Conservation (phyloP, 2,113 vertebrate genomes). For the Calidris pugnax region DNA sequence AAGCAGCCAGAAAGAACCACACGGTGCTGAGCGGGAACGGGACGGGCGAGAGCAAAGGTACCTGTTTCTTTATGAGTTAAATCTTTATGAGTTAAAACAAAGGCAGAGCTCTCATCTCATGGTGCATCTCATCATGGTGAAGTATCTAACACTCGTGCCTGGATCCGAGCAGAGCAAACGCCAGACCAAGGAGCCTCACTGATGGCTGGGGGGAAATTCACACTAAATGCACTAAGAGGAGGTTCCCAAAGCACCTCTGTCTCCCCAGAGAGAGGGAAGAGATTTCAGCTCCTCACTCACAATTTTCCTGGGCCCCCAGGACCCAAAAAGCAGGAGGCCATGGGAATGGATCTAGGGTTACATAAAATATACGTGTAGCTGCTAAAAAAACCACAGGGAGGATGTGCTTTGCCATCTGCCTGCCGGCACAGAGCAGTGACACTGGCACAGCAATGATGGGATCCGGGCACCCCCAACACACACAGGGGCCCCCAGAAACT, state of each 20-base stretch:
- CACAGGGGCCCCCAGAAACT: background rate
- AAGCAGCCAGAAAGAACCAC: conserved; percentile 2
- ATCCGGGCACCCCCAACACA: background rate
- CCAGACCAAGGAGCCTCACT: fast-evolving
- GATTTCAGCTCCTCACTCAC: background rate
- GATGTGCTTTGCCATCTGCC: background rate
- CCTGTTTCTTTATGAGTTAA: background rate
- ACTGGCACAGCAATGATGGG: background rate
- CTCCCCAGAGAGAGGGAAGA: background rate
- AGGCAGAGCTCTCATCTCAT: background rate
- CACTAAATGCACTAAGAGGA: fast-evolving
- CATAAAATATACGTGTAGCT: fast-evolving
- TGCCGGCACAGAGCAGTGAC: fast-evolving
- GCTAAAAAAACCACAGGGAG: background rate
- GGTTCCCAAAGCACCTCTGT: background rate
- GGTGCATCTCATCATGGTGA: no score
- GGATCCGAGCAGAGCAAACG: background rate
- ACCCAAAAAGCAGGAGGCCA: background rate
- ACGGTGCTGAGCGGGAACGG: fast-evolving
- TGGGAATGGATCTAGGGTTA: fast-evolving
- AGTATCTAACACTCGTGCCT: fast-evolving
- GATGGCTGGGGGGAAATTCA: background rate
- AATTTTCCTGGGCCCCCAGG: background rate
- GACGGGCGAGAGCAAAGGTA: fast-evolving
- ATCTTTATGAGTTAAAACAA: background rate